These are phyloP conservation scores for Indicator indicator DNA, from an alignment of 2,113 vertebrate species.

Conservation along the genomic window DNA sequence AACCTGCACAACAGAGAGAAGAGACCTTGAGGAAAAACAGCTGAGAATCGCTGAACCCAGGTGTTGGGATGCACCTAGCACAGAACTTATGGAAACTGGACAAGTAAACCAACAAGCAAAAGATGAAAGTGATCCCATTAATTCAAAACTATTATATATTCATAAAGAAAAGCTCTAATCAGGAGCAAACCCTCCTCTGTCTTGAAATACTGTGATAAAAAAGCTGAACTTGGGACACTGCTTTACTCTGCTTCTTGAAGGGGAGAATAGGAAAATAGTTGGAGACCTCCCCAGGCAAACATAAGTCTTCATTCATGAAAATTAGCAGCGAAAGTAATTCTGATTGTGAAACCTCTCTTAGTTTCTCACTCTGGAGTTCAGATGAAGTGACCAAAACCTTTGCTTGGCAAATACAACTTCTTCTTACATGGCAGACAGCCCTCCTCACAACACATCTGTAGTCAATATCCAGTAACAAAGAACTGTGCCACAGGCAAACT, in stretches of 20 bases:
- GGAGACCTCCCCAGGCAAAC: neutral
- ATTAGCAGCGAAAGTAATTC: neutral
- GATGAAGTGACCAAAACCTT: neutral
- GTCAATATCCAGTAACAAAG: neutral
- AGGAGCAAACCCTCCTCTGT: neutral
- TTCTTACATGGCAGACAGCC: neutral
- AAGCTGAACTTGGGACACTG: neutral
- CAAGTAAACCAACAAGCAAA: neutral
- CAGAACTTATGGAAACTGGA: neutral
- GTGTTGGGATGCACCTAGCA: neutral
- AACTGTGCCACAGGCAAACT: neutral
- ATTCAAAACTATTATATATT: neutral
- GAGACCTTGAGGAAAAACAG: neutral
- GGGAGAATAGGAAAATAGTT: neutral
- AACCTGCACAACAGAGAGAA: neutral
- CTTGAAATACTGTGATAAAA: neutral
- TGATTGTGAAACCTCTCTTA: neutral
- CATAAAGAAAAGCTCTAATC: neutral
- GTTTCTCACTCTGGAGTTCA: neutral
- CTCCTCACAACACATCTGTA: neutral
- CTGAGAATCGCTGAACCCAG: rapidly evolving
- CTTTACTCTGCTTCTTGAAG: neutral
- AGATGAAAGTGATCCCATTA: neutral
- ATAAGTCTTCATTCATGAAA: neutral
- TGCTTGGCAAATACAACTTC: neutral